These are phyloP conservation scores for Phataginus tricuspis DNA, from an alignment of 2,797 vertebrate genomes.

Conservation along the genomic window DNA sequence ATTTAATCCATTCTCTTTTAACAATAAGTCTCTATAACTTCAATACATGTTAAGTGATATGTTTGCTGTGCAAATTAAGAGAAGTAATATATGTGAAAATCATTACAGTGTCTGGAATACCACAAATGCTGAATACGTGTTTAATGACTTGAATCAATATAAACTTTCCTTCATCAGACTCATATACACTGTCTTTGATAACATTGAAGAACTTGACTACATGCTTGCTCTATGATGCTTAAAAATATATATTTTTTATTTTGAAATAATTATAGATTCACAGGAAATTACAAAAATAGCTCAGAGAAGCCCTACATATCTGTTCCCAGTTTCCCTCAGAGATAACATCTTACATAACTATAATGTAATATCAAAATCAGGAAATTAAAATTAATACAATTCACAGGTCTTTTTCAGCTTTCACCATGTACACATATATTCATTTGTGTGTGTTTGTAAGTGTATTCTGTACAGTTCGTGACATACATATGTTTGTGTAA, in stretches of 20 bases:
- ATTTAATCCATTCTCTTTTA: background rate
- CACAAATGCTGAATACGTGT: background rate
- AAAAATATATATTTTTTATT: background rate
- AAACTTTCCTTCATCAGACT: background rate
- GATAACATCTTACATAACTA: background rate
- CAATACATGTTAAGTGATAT: background rate
- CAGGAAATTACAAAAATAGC: background rate
- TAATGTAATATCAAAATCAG: background rate
- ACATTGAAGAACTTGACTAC: background rate
- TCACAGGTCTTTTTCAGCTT: background rate
- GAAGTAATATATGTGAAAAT: background rate
- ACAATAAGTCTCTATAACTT: background rate
- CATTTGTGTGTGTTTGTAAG: background rate
- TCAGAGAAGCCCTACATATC: background rate
- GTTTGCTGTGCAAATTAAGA: background rate
- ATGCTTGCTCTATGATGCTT: background rate
- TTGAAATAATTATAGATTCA: background rate
- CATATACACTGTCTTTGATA: background rate
- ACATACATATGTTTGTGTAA: background rate
- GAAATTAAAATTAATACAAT: constrained; percentile 4
- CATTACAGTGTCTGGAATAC: background rate
- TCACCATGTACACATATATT: background rate
- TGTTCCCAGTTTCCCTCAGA: background rate
- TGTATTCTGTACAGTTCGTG: background rate
- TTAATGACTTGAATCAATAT: background rate